Conservation (phyloP, 2,797 vertebrate genomes). For the Coreius guichenoti region DNA sequence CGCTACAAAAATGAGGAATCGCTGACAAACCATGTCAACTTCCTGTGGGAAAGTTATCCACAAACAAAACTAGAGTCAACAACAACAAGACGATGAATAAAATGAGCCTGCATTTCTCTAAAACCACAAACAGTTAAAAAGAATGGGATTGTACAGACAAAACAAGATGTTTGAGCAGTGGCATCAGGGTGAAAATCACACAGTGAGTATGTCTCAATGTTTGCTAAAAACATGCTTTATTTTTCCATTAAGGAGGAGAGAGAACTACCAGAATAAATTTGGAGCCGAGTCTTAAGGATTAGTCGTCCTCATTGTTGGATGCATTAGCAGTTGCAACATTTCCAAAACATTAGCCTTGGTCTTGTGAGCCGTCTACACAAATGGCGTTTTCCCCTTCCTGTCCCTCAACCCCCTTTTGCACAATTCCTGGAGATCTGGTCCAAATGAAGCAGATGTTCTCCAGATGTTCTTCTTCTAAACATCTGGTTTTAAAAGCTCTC, state of each 20-base stretch:
- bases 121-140: slow-evolving; percentile 42
- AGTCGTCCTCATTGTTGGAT: slow-evolving; percentile 29
- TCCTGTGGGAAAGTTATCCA: slow-evolving; percentile 60
- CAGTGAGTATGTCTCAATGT: slow-evolving; percentile 9
- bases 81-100: slow-evolving; percentile 53
- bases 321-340: slow-evolving; percentile 35
- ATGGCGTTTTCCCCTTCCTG: slow-evolving; percentile 23
- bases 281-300: slow-evolving; percentile 8
- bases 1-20: slow-evolving; percentile 43
- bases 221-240: slow-evolving; percentile 15
- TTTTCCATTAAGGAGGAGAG: not conserved
- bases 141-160: slow-evolving; percentile 2
- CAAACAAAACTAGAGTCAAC: slow-evolving; percentile 58
- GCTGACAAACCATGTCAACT: slow-evolving; percentile 49
- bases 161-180: slow-evolving; percentile 44
- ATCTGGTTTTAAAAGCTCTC: slow-evolving; percentile 75
- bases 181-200: slow-evolving; percentile 57
- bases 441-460: slow-evolving; percentile 77
- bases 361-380: slow-evolving; percentile 30
- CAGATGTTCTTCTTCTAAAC: slow-evolving; percentile 80
- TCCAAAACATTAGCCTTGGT: slow-evolving; percentile 55
- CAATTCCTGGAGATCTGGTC: slow-evolving; percentile 64
- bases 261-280: slow-evolving; percentile 4
- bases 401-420: slow-evolving; percentile 52
- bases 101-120: slow-evolving; percentile 41